These are phyloP conservation scores for Enhydra lutris DNA, from an alignment of 2,113 vertebrate genomes.

Conservation along the genomic window DNA sequence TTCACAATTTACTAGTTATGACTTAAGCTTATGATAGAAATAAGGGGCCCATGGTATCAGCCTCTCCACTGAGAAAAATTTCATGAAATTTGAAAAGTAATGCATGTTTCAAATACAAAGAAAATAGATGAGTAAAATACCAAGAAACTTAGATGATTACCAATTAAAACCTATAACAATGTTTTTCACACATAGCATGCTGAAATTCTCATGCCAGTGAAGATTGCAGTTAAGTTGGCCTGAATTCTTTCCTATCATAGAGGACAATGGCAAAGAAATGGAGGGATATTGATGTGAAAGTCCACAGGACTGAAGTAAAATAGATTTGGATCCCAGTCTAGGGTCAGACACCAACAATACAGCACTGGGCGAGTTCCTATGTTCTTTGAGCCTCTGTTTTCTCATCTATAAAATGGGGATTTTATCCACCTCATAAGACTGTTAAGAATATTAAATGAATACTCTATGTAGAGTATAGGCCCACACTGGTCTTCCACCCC, in stretches of 20 bases:
- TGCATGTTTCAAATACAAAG: not conserved
- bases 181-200: not conserved
- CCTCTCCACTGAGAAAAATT: constrained; percentile 58
- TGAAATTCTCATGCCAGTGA: not conserved
- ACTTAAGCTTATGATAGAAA: constrained; percentile 67
- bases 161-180: not conserved
- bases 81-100: constrained; percentile 38
- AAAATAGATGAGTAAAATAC: not conserved
- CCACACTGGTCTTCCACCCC: not conserved
- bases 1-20: constrained; percentile 61
- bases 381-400: not conserved
- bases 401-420: not conserved
- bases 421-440: not conserved
- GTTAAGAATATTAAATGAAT: not conserved
- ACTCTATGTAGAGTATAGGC: not conserved
- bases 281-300: not conserved
- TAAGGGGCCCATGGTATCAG: not conserved
- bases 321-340: not conserved
- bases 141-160: not conserved
- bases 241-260: not conserved
- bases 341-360: not conserved
- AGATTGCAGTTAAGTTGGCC: not conserved
- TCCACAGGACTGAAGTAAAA: not conserved
- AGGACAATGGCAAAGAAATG: not conserved
- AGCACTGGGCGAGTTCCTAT: not conserved